A percentile compares a stretch with the other conserved stretches of the same genome.
These are phyloP conservation scores for Cassiopea xamachana DNA, from an alignment of 30 jellyfish, hydroid and myxozoan genomes.

Conservation along the genomic window DNA sequence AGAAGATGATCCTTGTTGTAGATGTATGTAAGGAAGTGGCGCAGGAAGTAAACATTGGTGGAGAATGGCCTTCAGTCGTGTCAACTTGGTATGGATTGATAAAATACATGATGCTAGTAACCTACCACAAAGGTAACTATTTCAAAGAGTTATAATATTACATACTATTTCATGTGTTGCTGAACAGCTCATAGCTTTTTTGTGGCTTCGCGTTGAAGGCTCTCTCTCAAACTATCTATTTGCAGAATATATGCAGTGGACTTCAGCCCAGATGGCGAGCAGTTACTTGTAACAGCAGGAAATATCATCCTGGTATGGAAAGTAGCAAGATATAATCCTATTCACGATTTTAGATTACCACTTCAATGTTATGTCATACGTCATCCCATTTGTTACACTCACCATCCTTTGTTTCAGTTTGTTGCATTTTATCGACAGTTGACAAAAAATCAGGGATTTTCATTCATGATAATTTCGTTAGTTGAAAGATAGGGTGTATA, in stretches of 20 bases:
- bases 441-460: too few species aligned
- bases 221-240: neutral
- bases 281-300: slow-evolving; percentile 68
- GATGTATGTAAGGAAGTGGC: slow-evolving; percentile 4
- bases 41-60: neutral
- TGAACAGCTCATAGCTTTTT: too few species aligned
- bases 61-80: slow-evolving; percentile 77
- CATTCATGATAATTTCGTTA: too few species aligned
- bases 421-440: too few species aligned
- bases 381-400: too few species aligned
- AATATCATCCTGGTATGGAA: slow-evolving; percentile 56
- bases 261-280: slow-evolving; percentile 76
- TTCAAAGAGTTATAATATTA: too few species aligned
- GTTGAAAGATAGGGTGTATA: too few species aligned
- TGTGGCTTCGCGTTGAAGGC: too few species aligned
- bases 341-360: neutral
- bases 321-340: neutral
- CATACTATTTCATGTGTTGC: too few species aligned
- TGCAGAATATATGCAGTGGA: slow-evolving; percentile 67
- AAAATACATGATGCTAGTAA: slow-evolving; percentile 76
- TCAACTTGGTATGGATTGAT: slow-evolving; percentile 75
- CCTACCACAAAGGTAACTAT: slow-evolving; percentile 68
- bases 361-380: too few species aligned
- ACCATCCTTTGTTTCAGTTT: too few species aligned
- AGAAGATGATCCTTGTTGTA: neutral